phyloP scores from a whole-genome alignment of 2,888 invertebrate genomes.

The Stramonita haemastoma region DNA sequence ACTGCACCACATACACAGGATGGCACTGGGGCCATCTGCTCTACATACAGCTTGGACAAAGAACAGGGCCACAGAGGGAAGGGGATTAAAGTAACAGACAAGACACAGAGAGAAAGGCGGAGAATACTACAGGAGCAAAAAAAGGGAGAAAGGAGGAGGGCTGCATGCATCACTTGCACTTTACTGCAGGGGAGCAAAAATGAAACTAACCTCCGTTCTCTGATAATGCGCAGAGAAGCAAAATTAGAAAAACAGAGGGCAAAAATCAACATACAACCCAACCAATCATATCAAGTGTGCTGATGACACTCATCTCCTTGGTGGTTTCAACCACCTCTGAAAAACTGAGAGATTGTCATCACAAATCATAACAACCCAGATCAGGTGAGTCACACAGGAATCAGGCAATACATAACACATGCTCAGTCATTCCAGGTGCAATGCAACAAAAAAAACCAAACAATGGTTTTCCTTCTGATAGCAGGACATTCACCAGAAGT shows the following conservation, averaged over 20 bases:
- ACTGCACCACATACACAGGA: background rate
- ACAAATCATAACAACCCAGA: background rate
- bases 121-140: background rate
- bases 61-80: background rate
- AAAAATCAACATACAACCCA: constrained; percentile 30
- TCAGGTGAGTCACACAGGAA: background rate
- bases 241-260: constrained; percentile 32
- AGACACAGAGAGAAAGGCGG: background rate
- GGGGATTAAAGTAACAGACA: background rate
- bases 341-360: background rate
- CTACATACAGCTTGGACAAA: background rate
- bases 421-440: constrained; percentile 16
- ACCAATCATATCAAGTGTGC: constrained; percentile 21
- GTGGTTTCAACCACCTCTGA: background rate
- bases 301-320: background rate
- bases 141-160: constrained; percentile 19
- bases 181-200: constrained; percentile 32
- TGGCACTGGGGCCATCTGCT: background rate
- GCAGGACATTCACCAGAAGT: background rate
- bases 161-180: constrained; percentile 32
- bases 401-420: background rate
- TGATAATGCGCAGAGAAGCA: constrained; percentile 49
- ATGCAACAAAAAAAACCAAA: background rate
- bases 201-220: constrained; percentile 59
- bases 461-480: background rate